phyloP scores from a whole-genome alignment of 2,797 vertebrate genomes.

The Eidolon dupreanum region DNA sequence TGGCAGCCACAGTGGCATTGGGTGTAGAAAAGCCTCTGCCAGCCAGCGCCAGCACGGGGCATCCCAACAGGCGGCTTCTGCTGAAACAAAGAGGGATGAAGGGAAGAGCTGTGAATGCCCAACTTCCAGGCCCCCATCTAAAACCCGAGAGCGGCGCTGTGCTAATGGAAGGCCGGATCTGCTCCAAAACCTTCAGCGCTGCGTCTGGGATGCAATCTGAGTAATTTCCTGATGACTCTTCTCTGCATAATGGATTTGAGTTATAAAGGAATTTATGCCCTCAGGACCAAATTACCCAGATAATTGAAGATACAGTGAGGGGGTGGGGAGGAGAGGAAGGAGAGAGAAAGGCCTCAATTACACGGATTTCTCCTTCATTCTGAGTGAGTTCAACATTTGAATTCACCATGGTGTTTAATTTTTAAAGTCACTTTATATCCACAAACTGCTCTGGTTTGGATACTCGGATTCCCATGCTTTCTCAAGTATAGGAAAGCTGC shows the following conservation, averaged over 20 bases:
- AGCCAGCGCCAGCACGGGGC: constrained; percentile 63
- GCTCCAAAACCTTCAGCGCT: constrained; percentile 69
- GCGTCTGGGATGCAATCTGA: constrained; percentile 66
- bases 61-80: constrained; percentile 46
- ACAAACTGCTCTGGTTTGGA: neutral
- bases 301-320: constrained; percentile 74
- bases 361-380: constrained; percentile 26
- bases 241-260: constrained; percentile 77
- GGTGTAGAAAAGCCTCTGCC: constrained; percentile 1
- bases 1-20: constrained; percentile 41
- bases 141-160: constrained; percentile 32
- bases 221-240: constrained; percentile 73
- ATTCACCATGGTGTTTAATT: neutral
- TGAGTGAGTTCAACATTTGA: constrained; percentile 48
- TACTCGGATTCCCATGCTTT: neutral
- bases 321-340: neutral
- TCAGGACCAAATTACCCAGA: constrained; percentile 80
- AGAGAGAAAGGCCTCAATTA: constrained; percentile 57
- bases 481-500: neutral
- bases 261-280: constrained; percentile 78
- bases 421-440: neutral
- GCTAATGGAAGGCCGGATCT: constrained; percentile 49
- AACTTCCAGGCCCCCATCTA: constrained; percentile 50
- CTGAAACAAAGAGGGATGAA: constrained; percentile 71
- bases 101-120: constrained; percentile 62